Base-by-base conservation (phyloP, 1,140 invertebrate genomes). In the Drosophila melanica region DNA sequence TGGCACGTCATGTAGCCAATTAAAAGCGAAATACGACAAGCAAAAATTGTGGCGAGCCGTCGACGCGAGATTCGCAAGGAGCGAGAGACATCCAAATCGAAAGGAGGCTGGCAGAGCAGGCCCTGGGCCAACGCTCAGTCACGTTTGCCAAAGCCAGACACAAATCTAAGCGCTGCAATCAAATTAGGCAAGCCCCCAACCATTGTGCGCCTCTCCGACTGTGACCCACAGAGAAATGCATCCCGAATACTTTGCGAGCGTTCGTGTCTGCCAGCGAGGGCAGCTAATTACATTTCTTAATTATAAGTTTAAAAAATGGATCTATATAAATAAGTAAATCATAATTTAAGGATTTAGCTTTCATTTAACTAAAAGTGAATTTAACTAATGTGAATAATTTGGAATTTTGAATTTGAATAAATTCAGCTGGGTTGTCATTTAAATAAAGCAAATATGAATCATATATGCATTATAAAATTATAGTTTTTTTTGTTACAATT, bases 11-110 rank as follows among this genome's bases (percentile, higher is more conserved):
- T 87, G 84, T 87, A 87, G 84, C 84, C 84, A 87, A 87, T 87
- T 87, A 87, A 87, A 87, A 87, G 87, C 82, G 84, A 89, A 87
- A 87, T 84, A 84, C 84, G 76, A 87, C 84, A 84, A 89, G 77
- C 69, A 69, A 72, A 62, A 87, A 82, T 71, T 69, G 60, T 41
- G 57, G 47, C 67, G 67, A 68, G 27, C 27, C 6, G 27, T 27
- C 8, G 20, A 20, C 55, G 66, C 54, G 75, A 85, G 71, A 72
- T 78, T 44, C 58, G 54, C 27, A 4, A 54, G 16, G 80, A 20
- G 55, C 39, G n/a, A 16, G 48, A 67, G 41, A 72, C 53, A 72
- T 35, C 45, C 62, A 58, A 59, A 71, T 64, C 50, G 48, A 64
- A 64, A 64, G 60, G 42, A 53, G 48, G 42, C 42, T 47, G 20